Percentiles rank a stretch among this genome's conserved stretches.
Conservation (phyloP, 2,113 vertebrate genomes). For the Peromyscus californicus region DNA sequence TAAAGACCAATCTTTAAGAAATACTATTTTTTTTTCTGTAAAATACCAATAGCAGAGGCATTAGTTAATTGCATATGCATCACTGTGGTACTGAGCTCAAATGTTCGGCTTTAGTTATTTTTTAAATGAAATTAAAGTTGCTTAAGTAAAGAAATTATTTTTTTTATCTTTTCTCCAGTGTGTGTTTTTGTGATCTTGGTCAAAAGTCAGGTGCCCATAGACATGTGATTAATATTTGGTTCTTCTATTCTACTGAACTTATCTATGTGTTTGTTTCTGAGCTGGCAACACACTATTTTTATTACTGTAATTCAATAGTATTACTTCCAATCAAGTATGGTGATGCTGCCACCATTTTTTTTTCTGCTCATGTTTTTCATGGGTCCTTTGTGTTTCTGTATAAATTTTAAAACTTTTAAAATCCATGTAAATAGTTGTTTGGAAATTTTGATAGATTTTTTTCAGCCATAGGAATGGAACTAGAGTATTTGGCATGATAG, state of each 20-base stretch:
- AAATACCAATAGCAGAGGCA: neutral
- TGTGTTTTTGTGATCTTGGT: neutral
- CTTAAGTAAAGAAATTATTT: neutral
- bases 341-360: too few relatives aligned
- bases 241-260: neutral
- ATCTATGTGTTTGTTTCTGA: neutral
- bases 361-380: neutral
- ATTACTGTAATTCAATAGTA: neutral
- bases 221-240: neutral
- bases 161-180: neutral
- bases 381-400: neutral
- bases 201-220: neutral
- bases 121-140: neutral
- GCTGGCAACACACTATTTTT: neutral
- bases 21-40: neutral
- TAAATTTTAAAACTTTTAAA: neutral
- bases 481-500: neutral
- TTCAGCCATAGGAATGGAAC: neutral
- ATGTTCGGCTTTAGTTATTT: conserved; percentile 42
- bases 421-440: neutral
- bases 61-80: neutral
- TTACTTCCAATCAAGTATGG: neutral
- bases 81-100: neutral
- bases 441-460: too few relatives aligned
- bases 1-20: conserved; percentile 59